These are phyloP conservation scores for Argyresthia albistria DNA, from an alignment of 2,888 invertebrate genomes.

Conservation along the genomic window DNA sequence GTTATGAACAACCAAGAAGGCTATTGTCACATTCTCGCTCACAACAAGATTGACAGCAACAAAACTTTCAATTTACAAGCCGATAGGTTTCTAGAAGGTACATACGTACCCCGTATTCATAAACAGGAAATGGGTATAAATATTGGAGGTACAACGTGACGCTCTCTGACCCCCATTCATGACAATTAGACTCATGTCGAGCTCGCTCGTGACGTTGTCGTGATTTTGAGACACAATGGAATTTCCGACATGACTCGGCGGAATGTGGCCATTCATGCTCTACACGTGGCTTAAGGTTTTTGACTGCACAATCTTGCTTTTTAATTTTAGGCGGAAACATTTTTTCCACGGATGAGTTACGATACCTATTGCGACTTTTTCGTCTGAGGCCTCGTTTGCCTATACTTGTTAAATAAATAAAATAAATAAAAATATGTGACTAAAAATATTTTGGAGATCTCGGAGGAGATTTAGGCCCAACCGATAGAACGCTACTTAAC, in stretches of 20 bases:
- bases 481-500: too few species aligned
- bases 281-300: neutral
- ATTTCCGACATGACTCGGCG: conserved; percentile 59
- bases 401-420: too few species aligned
- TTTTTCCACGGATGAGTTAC: too few species aligned
- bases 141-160: conserved; percentile 32
- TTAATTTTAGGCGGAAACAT: conserved; percentile 8
- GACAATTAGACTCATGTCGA: conserved; percentile 60
- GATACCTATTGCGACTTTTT: too few species aligned
- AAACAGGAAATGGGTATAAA: conserved; percentile 48
- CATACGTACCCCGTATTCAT: conserved; percentile 17
- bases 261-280: conserved; percentile 56
- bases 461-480: too few species aligned
- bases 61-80: neutral
- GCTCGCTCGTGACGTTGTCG: conserved; percentile 37
- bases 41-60: neutral
- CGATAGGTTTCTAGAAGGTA: neutral
- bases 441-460: too few species aligned
- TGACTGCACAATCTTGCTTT: too few species aligned
- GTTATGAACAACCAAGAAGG: neutral
- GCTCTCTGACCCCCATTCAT: conserved; percentile 67
- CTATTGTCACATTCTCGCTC: conserved; percentile 12
- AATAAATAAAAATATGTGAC: too few species aligned
- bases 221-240: conserved; percentile 61
- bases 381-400: too few species aligned